Evolutionary conservation across 2,888 invertebrate genomes (phyloP), one percentile per base, ranked within the genome.

Genomic region (Synergus itoensis): DNA sequence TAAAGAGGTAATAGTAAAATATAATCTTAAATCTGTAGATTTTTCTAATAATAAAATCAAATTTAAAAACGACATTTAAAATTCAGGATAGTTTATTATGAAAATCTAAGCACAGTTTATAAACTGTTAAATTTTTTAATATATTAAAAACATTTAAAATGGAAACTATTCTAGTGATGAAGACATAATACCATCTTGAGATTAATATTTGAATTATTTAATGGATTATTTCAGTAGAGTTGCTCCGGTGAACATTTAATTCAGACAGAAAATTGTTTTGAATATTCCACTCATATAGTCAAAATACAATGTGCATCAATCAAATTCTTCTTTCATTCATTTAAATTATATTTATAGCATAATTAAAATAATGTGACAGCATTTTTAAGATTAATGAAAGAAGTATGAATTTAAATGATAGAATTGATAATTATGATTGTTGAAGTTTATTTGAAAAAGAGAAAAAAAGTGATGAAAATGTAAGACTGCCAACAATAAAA

Each of bases 41-140:
- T 73, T 73, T 73, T 73, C 40, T 73, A 53, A 73, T 73, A 36
- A 14, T 53, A 73, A 57, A 73, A 53, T 53, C 16, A 28, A 73
- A 73, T 53, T 40, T 40, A 18, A 53, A 73, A 57, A 53, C 53
- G n/a, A 8, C 36, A 40, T n/a, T 73, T 53, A 73, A 73, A 73
- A 53, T 57, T 73, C 53, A 53, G 53, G 73, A 57, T 73, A 73
- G 73, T 73, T 73, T 73, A 73, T 73, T 11, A 73, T n/a, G n/a
- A 73, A 73, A 73, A 53, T 62, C 4, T 16, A 73, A 73, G 40
- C 53, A 53, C 73, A 73, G 73, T 73, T 73, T 40, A 73, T 73
- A 18, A n/a, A 73, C 53, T 57, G 36, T 73, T 40, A 73, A 73
- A 73, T 28, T 73, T 73, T 48, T 73, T 18, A 73, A 73, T 73